Evolutionary conservation across 2,888 invertebrate species (phyloP).

Genomic region (Drosophila austrosaltans): DNA sequence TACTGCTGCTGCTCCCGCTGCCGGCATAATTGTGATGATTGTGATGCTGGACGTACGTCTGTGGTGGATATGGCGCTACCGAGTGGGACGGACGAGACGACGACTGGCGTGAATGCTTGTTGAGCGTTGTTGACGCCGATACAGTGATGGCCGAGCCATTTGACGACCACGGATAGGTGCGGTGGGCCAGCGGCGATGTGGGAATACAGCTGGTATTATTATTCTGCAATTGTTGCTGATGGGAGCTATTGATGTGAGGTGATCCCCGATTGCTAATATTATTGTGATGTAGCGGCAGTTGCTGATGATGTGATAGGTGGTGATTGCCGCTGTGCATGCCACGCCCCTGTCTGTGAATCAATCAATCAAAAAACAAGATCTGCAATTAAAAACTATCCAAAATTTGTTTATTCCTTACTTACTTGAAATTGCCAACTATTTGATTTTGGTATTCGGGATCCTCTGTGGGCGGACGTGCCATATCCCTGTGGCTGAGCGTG

Average conservation of each 20-base stretch:
- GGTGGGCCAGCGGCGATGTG: slow-evolving; percentile 83
- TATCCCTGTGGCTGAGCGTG: slow-evolving; percentile 95
- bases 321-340: slow-evolving; percentile 83
- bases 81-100: slow-evolving; percentile 87
- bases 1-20: slow-evolving; percentile 63
- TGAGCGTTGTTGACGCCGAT: slow-evolving; percentile 81
- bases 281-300: slow-evolving; percentile 63
- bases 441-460: slow-evolving; percentile 96
- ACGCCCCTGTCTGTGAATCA: slow-evolving; percentile 84
- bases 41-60: slow-evolving; percentile 82
- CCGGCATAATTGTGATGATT: slow-evolving; percentile 67
- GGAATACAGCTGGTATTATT: slow-evolving; percentile 81
- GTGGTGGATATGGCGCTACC: slow-evolving; percentile 83
- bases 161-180: slow-evolving; percentile 82
- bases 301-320: slow-evolving; percentile 68
- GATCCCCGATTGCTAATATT: slow-evolving; percentile 54
- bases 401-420: slow-evolving; percentile 41
- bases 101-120: slow-evolving; percentile 89
- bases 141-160: slow-evolving; percentile 54
- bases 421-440: slow-evolving; percentile 89
- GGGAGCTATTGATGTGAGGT: slow-evolving; percentile 67
- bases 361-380: not conserved
- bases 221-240: slow-evolving; percentile 75
- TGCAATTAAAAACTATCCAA: no score
- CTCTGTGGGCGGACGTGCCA: slow-evolving; percentile 97